These are phyloP conservation scores for Diadema setosum DNA, from an alignment of 35 echinoderm and acorn worm species.

Conservation along the genomic window DNA sequence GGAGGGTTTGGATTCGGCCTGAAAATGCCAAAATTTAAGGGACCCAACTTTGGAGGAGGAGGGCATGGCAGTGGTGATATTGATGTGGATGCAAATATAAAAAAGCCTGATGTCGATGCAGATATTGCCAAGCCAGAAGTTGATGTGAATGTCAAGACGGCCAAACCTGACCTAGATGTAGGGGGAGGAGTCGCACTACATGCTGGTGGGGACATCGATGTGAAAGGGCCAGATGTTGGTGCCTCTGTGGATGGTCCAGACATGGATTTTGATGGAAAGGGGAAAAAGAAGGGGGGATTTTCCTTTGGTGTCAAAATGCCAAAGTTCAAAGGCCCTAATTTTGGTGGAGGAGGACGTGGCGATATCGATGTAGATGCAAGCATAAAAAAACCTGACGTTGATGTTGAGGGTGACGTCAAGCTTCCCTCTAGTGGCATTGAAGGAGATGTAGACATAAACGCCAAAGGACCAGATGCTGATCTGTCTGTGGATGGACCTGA, in stretches of 20 bases:
- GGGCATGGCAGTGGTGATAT: background rate
- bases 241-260: conserved; percentile 16
- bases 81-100: conserved; percentile 37
- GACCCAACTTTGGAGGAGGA: conserved; percentile 32
- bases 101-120: conserved; percentile 32
- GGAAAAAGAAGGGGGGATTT: conserved; percentile 11
- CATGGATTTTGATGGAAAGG: background rate
- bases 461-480: background rate
- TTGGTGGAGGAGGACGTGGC: conserved; percentile 46
- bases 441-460: background rate
- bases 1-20: conserved; percentile 48
- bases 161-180: conserved; percentile 41
- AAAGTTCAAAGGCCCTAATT: conserved; percentile 3
- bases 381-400: conserved; percentile 17
- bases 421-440: conserved; percentile 26
- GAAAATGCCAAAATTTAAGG: conserved; percentile 50
- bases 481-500: conserved; percentile 40
- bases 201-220: background rate
- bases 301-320: conserved; percentile 69
- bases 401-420: conserved; percentile 29
- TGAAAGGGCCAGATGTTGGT: background rate
- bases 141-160: background rate
- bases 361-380: conserved; percentile 10
- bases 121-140: conserved; percentile 21
- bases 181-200: conserved; percentile 2